These are phyloP conservation scores for Boulengeromyrus knoepffleri DNA, from an alignment of 2,113 vertebrate genomes.

Conservation along the genomic window DNA sequence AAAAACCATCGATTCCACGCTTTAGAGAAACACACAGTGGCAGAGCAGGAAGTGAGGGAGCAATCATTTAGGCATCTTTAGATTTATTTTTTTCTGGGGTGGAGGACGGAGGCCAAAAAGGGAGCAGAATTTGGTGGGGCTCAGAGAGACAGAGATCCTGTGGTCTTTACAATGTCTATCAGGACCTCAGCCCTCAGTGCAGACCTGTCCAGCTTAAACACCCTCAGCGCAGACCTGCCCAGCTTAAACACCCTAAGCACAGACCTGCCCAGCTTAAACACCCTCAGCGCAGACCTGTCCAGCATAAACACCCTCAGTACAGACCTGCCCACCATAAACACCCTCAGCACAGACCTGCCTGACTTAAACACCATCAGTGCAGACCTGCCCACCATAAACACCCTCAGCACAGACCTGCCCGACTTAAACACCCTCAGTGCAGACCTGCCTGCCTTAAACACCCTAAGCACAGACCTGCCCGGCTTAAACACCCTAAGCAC, in stretches of 20 bases:
- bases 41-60: not conserved
- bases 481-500: not conserved
- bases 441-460: not conserved
- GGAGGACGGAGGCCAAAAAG: not conserved
- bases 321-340: not conserved
- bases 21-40: not conserved
- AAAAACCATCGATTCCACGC: not conserved
- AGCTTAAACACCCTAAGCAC: not conserved
- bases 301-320: too few relatives aligned
- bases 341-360: not conserved
- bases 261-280: not conserved
- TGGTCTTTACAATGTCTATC: not conserved
- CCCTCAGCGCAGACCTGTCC: not conserved
- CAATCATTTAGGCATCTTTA: not conserved
- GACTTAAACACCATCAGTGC: not conserved
- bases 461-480: not conserved
- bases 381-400: not conserved
- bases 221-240: not conserved
- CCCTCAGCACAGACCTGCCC: not conserved
- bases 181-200: not conserved
- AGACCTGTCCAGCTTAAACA: not conserved
- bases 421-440: not conserved
- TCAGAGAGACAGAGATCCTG: not conserved
- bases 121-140: not conserved
- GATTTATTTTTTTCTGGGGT: not conserved